Evolutionary conservation across 2,888 invertebrate species (phyloP).

Genomic region (Mechanitis messenoides): DNA sequence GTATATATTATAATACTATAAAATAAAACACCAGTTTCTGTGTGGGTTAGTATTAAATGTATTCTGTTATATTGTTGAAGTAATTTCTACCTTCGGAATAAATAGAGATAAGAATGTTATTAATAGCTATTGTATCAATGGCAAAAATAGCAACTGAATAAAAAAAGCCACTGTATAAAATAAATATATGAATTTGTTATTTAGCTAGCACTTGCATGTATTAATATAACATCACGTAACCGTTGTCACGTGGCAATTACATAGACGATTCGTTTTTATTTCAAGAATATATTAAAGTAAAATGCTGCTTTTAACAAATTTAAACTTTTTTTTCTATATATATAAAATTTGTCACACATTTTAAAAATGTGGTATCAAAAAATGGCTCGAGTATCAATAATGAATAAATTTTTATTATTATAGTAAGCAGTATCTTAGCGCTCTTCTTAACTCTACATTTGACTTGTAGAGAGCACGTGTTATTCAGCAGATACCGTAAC

Average conservation of each 20-base stretch:
- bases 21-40: too few relatives aligned
- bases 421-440: not conserved
- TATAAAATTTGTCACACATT: not conserved
- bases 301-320: not conserved
- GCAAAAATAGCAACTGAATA: too few relatives aligned
- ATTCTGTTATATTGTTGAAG: too few relatives aligned
- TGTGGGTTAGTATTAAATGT: too few relatives aligned
- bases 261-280: conserved; percentile 36
- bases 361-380: too few relatives aligned
- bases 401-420: too few relatives aligned
- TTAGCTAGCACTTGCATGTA: not conserved
- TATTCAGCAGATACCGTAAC: conserved; percentile 37
- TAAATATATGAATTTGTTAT: not conserved
- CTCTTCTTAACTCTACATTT: conserved; percentile 20
- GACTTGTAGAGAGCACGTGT: conserved; percentile 38
- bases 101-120: too few relatives aligned
- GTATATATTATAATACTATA: too few relatives aligned
- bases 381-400: too few relatives aligned
- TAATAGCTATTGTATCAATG: too few relatives aligned
- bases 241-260: conserved; percentile 40
- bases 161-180: too few relatives aligned
- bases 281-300: conserved; percentile 10
- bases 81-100: too few relatives aligned
- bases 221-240: conserved; percentile 26
- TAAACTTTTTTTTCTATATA: not conserved